Conservation (phyloP, 2,888 invertebrate genomes). For the Dioctria rufipes region DNA sequence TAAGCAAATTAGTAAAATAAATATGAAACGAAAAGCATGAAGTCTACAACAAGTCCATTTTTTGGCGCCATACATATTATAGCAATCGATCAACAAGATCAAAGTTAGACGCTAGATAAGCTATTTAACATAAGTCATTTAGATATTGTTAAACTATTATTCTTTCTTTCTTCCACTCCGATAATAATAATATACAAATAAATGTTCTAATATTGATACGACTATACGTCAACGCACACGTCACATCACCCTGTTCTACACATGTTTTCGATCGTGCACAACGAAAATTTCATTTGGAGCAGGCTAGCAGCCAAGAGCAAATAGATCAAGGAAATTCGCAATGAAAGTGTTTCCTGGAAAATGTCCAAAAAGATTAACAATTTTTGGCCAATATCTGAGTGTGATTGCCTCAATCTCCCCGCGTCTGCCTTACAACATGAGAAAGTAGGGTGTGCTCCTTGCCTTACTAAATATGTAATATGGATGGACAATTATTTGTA, state of each 20-base stretch:
- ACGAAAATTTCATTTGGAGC: slow-evolving; percentile 14
- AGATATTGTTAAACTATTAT: too few species aligned
- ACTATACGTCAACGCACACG: slow-evolving; percentile 16
- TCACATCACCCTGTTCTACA: slow-evolving; percentile 12
- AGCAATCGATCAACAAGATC: background rate
- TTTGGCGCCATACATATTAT: background rate
- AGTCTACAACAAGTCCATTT: too few species aligned
- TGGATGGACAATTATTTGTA: background rate
- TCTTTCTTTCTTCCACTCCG: background rate
- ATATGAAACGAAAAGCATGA: too few species aligned
- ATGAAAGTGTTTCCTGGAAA: slow-evolving; percentile 30
- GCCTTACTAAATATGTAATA: background rate
- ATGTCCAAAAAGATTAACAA: slow-evolving; percentile 15
- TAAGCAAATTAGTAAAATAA: too few species aligned
- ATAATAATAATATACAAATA: background rate
- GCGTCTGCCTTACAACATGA: background rate
- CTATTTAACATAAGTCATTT: background rate
- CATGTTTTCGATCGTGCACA: slow-evolving; percentile 39
- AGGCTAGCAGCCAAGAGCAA: slow-evolving; percentile 6
- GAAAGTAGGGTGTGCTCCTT: background rate
- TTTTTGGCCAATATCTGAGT: background rate
- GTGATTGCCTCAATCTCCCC: background rate
- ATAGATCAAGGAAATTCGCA: slow-evolving; percentile 4
- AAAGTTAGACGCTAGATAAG: background rate
- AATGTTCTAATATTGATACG: background rate